Conservation (phyloP, 2,888 invertebrate genomes). For the Cryptosula pallasiana region DNA sequence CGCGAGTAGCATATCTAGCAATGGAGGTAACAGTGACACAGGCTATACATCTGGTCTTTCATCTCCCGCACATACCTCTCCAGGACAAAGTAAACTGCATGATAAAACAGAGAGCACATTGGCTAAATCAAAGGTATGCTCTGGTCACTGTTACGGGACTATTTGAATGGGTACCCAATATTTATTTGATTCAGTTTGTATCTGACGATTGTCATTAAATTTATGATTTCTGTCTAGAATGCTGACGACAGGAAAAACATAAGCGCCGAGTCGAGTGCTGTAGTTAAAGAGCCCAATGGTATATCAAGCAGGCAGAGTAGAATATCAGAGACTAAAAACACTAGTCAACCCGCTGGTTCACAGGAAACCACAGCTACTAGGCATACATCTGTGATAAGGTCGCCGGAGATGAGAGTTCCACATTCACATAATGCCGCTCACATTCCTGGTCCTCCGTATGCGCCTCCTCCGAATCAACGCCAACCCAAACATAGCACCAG, state of each 20-base stretch:
- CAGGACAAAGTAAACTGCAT: slow-evolving; percentile 16
- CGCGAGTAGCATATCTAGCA: slow-evolving; percentile 8
- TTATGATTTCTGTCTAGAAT: too few species aligned
- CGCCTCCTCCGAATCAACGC: too few species aligned
- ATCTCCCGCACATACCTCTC: slow-evolving; percentile 9
- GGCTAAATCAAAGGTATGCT: slow-evolving; percentile 12
- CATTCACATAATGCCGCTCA: background rate
- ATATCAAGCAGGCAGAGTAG: background rate
- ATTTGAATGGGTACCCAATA: too few species aligned
- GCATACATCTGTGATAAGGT: background rate
- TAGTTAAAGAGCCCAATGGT: background rate
- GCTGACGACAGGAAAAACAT: too few species aligned
- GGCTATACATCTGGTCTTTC: slow-evolving; percentile 17
- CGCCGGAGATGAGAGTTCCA: background rate
- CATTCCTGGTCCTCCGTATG: background rate
- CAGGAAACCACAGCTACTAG: background rate
- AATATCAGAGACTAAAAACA: background rate
- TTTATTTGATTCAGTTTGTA: too few species aligned
- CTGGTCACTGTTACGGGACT: too few species aligned
- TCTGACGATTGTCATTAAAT: too few species aligned
- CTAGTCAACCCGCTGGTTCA: background rate
- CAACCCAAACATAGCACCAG: background rate
- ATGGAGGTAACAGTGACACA: slow-evolving; percentile 21
- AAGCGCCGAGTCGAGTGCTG: too few species aligned
- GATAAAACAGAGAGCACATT: background rate